phyloP scores from a whole-genome alignment of 2,797 vertebrate genomes.

The Yasuhikotakia modesta region DNA sequence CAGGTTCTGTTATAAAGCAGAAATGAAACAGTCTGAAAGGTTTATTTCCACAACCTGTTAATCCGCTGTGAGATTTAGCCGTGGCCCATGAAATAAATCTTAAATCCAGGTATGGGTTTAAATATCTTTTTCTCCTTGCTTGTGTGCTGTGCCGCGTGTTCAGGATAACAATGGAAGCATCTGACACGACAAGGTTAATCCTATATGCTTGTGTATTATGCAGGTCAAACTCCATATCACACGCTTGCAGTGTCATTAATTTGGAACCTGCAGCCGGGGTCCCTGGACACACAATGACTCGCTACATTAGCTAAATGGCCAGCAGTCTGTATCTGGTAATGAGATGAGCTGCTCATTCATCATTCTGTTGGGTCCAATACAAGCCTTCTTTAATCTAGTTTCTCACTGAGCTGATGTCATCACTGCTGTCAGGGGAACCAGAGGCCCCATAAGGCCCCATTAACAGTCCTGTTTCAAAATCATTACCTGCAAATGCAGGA shows the following conservation, averaged over 20 bases:
- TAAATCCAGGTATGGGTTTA: conserved; percentile 60
- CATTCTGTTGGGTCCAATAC: conserved; percentile 98
- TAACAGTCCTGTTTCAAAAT: conserved; percentile 88
- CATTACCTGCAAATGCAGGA: conserved; percentile 89
- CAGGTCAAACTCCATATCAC: conserved; percentile 81
- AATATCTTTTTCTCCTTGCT: conserved; percentile 65
- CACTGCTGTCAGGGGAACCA: conserved; percentile 78
- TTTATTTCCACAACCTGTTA: conserved; percentile 71
- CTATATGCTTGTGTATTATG: conserved; percentile 81
- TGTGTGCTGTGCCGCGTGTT: conserved; percentile 65
- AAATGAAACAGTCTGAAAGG: conserved; percentile 41
- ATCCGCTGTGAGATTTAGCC: conserved; percentile 73
- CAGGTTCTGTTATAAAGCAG: not conserved
- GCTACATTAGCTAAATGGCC: conserved; percentile 95
- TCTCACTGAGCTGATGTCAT: conserved; percentile 92
- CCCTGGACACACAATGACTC: conserved; percentile 87
- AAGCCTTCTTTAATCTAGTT: conserved; percentile 94
- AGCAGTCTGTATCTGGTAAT: conserved; percentile 87
- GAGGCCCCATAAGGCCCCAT: conserved; percentile 93
- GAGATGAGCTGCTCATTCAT: conserved; percentile 99
- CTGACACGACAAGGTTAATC: conserved; percentile 84
- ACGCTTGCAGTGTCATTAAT: conserved; percentile 87
- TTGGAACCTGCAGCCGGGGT: conserved; percentile 84
- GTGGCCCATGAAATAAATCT: conserved; percentile 75
- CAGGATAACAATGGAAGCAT: conserved; percentile 72